Base-by-base conservation (phyloP, 2,888 invertebrate genomes). In the Lithosia quadra region DNA sequence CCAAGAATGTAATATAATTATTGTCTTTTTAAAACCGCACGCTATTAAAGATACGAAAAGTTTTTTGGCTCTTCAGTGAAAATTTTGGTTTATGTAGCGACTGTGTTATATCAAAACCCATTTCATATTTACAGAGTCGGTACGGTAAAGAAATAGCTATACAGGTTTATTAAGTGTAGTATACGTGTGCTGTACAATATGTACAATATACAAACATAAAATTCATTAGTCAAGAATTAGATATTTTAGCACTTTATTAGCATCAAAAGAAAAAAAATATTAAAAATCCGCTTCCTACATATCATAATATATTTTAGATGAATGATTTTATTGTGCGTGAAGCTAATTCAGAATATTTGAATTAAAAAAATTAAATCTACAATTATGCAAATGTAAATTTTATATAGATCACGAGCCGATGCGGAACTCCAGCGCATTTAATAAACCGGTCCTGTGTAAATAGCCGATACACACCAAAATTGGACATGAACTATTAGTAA, bases 311-410 rank as follows among this genome's bases (percentile, higher is more conserved):
- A 34, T 43, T 18, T 15, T 43, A 43, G 18, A 43, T 18, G 49
- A n/a, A 49, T 49, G 60, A 22, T 36, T 60, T 2, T 39, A 39
- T 36, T 15, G 22, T 36, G 21, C 60, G 10, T 22, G 7, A 60
- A 49, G 8, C 24, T 28, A 43, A 49, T 34, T 21, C 21, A n/a
- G 1, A 59, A n/a, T 59, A 56, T 59, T 59, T 11, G n/a, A 59
- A 59, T 21, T 0, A 49, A 62, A 49, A 58, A 58, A 34, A 8
- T n/a, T 49, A 49, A n/a, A 28, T 13, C 39, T 15, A 21, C 60
- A 55, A 53, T 60, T 60, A n/a, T n/a, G n/a, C n/a, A 68, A 65
- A 90, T 89, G 90, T 82, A 82, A 90, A 90, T 90, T 81, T 82
- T 78, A 84, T 84, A 84, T 81, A 84, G 84, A 89, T 86, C 81